A percentile compares a stretch with the other conserved stretches of the same genome.
Conservation (phyloP, 2,888 invertebrate genomes). For the Macaria liturata region DNA sequence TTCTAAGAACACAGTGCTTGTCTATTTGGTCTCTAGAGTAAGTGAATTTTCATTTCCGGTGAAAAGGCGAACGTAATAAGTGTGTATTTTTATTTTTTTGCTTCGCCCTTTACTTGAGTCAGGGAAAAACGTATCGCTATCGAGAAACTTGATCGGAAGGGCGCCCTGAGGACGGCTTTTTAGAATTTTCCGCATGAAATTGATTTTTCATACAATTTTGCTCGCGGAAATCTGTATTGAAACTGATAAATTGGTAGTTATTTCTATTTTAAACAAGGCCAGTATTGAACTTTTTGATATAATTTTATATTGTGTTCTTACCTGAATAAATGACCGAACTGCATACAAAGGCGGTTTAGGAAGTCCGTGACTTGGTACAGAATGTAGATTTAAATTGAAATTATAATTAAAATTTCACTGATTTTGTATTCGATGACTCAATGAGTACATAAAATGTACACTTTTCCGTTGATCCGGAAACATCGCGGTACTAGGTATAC, state of each 20-base stretch:
- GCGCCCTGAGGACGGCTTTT: constrained; percentile 2
- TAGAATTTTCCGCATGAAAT: constrained; percentile 14
- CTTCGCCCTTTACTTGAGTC: constrained; percentile 16
- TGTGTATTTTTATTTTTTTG: constrained; percentile 18
- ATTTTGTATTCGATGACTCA: too few species aligned
- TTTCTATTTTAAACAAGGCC: neutral
- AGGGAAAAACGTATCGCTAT: constrained; percentile 17
- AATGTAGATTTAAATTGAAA: too few species aligned
- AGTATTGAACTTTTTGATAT: neutral
- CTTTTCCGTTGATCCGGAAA: too few species aligned
- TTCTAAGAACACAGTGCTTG: too few species aligned
- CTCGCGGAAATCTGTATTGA: constrained; percentile 1
- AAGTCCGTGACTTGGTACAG: too few species aligned
- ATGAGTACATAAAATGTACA: too few species aligned
- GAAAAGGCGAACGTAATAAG: constrained; percentile 8
- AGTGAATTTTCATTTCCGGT: constrained; percentile 16
- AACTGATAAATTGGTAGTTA: constrained; percentile 1
- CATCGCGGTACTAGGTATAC: too few species aligned
- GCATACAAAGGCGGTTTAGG: too few species aligned
- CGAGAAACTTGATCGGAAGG: constrained; percentile 20
- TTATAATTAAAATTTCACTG: too few species aligned
- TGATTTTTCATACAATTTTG: constrained; percentile 14
- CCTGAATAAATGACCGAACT: too few species aligned
- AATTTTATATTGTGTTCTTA: too few species aligned
- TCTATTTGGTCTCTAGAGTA: constrained; percentile 22